Base-by-base conservation (phyloP, 2,797 vertebrate species). In the Anomalospiza imberbis region DNA sequence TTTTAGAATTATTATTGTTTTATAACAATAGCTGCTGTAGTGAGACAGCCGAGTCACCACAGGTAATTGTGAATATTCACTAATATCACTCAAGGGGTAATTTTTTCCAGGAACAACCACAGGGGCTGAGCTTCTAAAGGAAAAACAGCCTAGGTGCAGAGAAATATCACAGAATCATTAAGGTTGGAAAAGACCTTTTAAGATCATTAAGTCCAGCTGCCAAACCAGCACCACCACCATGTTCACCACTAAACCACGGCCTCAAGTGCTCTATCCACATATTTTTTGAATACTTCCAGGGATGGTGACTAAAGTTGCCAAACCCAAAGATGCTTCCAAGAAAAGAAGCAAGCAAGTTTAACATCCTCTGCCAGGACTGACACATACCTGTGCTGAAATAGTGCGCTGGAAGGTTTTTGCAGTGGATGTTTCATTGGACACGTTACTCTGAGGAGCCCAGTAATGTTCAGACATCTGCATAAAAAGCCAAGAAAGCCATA, bases 361-460 rank as follows among this genome's bases (percentile, higher is more conserved):
- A 70, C 34, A 18, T 7, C 0, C 0, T 22, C 22, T 74, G 31
- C 47, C 36, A 50, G 38, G 63, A 40, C 31, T 67, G 50, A 24
- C 31, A 58, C 91, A 9, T 96, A 99, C 99, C 99, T 99, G 99
- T 97, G 99, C 99, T 57, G 99, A 99, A 96, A 99, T 99, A 5
- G 99, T 99, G 74, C 99, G 98, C 97, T 99, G 99, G 97, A 99
- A 99, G 95, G 99, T 99, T 98, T 99, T 99, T 95, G 99, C 99
- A 61, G 99, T 99, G 78, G 99, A 99, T 1, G 99, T 99, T 98
- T 99, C 99, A 36, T 99, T 99, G 91, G 99, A 99, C 40, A 99
- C 98, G 0, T 99, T 99, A 93, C 99, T 99, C 97, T 99, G 99
- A 10, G 99, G 99, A 73, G 99, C 99, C 99, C 99, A 99, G 80